Evolutionary conservation across 2,888 invertebrate species (phyloP).

Genomic region (Ophraella communa): DNA sequence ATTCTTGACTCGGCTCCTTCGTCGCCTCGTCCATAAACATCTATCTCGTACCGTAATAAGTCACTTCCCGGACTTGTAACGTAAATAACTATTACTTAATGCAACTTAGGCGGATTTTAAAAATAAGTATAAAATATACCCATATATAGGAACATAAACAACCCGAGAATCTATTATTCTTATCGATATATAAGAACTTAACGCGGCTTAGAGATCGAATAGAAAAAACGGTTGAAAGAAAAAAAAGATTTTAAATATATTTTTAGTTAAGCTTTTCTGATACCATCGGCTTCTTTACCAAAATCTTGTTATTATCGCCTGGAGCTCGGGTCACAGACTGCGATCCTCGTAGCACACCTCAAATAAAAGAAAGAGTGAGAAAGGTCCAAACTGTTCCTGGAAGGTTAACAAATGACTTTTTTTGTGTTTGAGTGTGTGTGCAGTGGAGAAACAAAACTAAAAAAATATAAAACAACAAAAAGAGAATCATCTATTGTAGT

Average conservation of each 20-base stretch:
- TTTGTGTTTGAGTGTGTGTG: constrained; percentile 19
- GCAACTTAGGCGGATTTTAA: too few relatives aligned
- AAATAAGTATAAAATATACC: too few relatives aligned
- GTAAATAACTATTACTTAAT: too few relatives aligned
- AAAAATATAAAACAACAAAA: neutral
- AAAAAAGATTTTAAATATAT: constrained; percentile 22
- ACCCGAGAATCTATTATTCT: constrained; percentile 8
- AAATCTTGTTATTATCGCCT: constrained; percentile 37
- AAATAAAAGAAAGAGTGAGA: constrained; percentile 32
- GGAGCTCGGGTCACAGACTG: constrained; percentile 25
- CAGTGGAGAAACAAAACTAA: constrained; percentile 21
- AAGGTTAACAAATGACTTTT: constrained; percentile 32
- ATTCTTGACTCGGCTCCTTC: too few relatives aligned
- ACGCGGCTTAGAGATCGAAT: neutral
- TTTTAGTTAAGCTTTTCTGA: constrained; percentile 24
- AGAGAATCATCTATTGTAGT: constrained; percentile 14
- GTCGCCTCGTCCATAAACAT: too few relatives aligned
- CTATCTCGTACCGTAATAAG: too few relatives aligned
- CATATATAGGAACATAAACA: neutral
- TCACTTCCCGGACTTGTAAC: too few relatives aligned
- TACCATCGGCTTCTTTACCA: constrained; percentile 29
- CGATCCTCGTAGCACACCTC: constrained; percentile 30
- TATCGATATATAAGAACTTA: constrained; percentile 16
- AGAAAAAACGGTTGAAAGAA: neutral
- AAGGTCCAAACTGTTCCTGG: constrained; percentile 33